Evolutionary conservation across 2,888 invertebrate species (phyloP).

Genomic region (Noctua janthe): DNA sequence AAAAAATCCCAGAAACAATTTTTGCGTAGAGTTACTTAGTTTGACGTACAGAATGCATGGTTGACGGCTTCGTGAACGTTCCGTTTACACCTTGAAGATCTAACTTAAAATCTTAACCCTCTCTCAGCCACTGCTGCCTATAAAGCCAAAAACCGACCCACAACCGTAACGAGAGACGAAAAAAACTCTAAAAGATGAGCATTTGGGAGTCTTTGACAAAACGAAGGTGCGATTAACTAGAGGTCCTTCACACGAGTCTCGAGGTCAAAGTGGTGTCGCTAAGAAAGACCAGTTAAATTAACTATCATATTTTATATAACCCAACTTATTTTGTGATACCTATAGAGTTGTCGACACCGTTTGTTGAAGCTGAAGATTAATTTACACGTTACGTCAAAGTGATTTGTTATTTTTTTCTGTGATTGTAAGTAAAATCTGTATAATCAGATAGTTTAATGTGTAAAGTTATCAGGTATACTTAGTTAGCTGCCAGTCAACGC

Average conservation of each 20-base stretch:
- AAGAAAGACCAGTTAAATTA: slow-evolving; percentile 74
- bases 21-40: background rate
- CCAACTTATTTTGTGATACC: slow-evolving; percentile 52
- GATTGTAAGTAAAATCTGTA: slow-evolving; percentile 30
- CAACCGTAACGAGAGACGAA: slow-evolving; percentile 17
- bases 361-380: slow-evolving; percentile 36
- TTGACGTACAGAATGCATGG: background rate
- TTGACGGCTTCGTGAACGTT: background rate
- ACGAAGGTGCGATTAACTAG: slow-evolving; percentile 59
- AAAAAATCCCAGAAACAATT: background rate
- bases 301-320: slow-evolving; percentile 81
- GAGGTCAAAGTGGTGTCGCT: slow-evolving; percentile 69
- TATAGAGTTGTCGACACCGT: slow-evolving; percentile 75
- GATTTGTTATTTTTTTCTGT: slow-evolving; percentile 33
- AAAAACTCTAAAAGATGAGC: slow-evolving; percentile 31
- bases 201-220: slow-evolving; percentile 56
- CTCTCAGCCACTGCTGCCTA: background rate
- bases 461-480: slow-evolving; percentile 23
- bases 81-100: too few relatives aligned
- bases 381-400: slow-evolving; percentile 32
- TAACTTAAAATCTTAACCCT: slow-evolving; percentile 23
- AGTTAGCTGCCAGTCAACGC: slow-evolving; percentile 43
- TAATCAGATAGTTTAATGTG: slow-evolving; percentile 27
- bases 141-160: slow-evolving; percentile 5
- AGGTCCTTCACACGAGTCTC: slow-evolving; percentile 68